Evolutionary conservation across 2,113 vertebrate genomes (phyloP).

Genomic region (Podilymbus podiceps): DNA sequence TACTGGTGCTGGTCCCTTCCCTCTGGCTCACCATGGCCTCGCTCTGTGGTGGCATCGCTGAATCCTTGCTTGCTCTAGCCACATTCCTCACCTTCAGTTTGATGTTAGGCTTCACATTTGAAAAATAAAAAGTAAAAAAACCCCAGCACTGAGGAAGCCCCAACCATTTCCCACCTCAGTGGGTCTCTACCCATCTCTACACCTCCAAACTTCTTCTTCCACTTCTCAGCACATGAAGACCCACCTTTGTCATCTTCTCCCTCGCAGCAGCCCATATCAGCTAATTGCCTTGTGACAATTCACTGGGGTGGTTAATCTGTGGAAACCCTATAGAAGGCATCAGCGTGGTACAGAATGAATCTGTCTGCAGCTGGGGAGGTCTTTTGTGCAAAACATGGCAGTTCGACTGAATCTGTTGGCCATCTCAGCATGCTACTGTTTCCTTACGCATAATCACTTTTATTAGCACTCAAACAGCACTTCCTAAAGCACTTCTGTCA

Average conservation of each 20-base stretch:
- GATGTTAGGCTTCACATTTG: background rate
- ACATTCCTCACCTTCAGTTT: background rate
- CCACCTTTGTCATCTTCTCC: background rate
- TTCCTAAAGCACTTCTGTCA: conserved; percentile 20
- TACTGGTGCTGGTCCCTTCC: background rate
- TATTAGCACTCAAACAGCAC: background rate
- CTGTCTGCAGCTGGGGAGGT: background rate
- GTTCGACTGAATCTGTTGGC: background rate
- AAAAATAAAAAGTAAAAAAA: background rate
- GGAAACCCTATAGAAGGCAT: background rate
- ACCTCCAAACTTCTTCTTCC: background rate
- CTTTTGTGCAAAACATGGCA: background rate
- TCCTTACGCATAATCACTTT: background rate
- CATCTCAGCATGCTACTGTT: background rate
- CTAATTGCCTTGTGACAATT: background rate
- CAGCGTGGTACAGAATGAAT: background rate
- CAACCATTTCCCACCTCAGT: background rate
- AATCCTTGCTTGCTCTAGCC: background rate
- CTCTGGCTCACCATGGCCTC: background rate
- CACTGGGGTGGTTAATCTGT: background rate
- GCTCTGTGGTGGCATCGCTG: rapidly evolving
- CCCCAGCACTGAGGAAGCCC: background rate
- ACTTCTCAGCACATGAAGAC: background rate
- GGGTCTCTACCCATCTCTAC: background rate
- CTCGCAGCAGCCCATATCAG: rapidly evolving